Percentiles rank a stretch among this genome's conserved stretches.
Conservation (phyloP, 2,797 vertebrate genomes). For the Glyptemys insculpta region DNA sequence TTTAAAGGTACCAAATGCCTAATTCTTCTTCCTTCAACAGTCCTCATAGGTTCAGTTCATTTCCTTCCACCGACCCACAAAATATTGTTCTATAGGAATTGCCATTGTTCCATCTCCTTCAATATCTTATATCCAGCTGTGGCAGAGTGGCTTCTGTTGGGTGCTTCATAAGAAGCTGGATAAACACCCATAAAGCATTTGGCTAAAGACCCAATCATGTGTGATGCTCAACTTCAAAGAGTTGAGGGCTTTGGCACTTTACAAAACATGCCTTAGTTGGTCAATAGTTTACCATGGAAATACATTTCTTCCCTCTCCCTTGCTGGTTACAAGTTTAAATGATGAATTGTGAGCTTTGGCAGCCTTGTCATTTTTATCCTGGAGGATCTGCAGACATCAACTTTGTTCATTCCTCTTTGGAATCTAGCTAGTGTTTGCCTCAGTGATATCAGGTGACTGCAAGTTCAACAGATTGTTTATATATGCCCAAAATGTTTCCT, state of each 20-base stretch:
- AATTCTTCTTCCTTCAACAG: background rate
- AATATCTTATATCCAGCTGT: conserved; percentile 7
- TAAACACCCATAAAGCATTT: conserved; percentile 4
- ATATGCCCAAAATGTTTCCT: background rate
- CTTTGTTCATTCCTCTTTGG: fast-evolving
- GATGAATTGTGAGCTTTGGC: fast-evolving
- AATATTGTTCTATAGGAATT: background rate
- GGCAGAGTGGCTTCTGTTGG: background rate
- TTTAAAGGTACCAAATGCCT: background rate
- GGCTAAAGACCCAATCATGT: background rate
- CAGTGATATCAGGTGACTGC: fast-evolving
- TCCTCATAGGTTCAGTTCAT: background rate
- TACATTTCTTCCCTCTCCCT: background rate
- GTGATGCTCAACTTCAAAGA: background rate
- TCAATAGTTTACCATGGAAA: background rate
- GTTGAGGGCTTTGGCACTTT: background rate
- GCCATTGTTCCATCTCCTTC: background rate
- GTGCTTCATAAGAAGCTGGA: conserved; percentile 26
- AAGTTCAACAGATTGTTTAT: background rate
- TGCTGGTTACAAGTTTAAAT: background rate
- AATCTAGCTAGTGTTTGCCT: background rate
- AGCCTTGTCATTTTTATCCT: background rate
- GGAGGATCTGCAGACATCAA: background rate
- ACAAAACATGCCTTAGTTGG: background rate
- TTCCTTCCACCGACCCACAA: background rate